Evolutionary conservation across 2,888 invertebrate genomes (phyloP), one percentile per base, ranked within the genome.

Genomic region (Sarcophaga rosellei): DNA sequence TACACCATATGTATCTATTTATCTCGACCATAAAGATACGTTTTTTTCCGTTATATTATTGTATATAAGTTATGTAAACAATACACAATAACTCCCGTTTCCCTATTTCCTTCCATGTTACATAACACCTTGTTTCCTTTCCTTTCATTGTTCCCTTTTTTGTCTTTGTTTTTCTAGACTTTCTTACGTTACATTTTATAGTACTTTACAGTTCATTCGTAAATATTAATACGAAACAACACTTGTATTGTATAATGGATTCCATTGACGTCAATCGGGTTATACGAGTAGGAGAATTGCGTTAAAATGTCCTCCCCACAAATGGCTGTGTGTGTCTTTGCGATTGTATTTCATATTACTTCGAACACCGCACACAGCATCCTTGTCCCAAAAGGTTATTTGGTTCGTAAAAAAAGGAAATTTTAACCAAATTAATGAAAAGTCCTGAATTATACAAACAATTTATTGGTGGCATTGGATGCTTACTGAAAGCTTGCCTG

Each of bases 221-320:
- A 63, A 63, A 79, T 53, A 75, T 69, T 57, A 74, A 69, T 75
- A 69, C 25, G n/a, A 44, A 63, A 35, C 53, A 62, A 69, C 53
- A 35, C 35, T 35, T 35, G 35, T 35, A 35, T 62, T 69, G 68
- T 62, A 62, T 62, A 75, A 81, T 74, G 68, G 68, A 69, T 69
- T 68, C 53, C 62, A 75, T 75, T 81, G 74, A 81, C 81, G 81
- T 81, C 81, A 81, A 63, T 79, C 35, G 25, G 23, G 47, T 23
- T 20, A 45, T 5, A n/a, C 12, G 57, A 23, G 59, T 1, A 59
- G 21, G 44, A 11, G 23, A 8, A 17, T 12, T 53, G 21, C 23
- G 5, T 45, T 61, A 47, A 35, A 57, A 17, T 57, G 17, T 77
- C 1, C 15, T 6, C n/a, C 4, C 57, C 4, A 15, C 5, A 17